Conservation (phyloP, 2,888 invertebrate species). For the Keiferia lycopersicella region DNA sequence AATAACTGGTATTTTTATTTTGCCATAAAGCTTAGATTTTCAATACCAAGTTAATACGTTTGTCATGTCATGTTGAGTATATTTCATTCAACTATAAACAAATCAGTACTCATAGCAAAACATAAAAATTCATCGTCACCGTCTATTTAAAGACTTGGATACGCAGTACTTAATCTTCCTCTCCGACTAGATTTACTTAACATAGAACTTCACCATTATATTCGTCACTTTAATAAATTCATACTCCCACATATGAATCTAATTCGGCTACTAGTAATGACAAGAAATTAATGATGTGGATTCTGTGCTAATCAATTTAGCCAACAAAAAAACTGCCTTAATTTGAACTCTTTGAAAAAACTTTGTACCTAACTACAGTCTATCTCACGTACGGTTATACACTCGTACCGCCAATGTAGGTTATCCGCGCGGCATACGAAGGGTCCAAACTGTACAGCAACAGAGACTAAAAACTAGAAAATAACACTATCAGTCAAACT, state of each 20-base stretch:
- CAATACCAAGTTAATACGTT: too few relatives aligned
- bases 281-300: conserved; percentile 55
- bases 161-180: neutral
- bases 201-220: neutral
- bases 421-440: too few relatives aligned
- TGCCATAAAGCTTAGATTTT: too few relatives aligned
- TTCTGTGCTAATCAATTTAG: conserved; percentile 52
- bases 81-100: too few relatives aligned
- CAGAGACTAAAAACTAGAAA: too few relatives aligned
- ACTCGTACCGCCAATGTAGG: too few relatives aligned
- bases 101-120: neutral
- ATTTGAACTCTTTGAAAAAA: neutral
- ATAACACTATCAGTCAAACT: too few relatives aligned
- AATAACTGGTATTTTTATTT: too few relatives aligned
- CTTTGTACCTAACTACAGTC: neutral
- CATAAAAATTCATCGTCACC: neutral
- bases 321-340: conserved; percentile 17
- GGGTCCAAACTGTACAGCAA: too few relatives aligned
- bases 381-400: too few relatives aligned
- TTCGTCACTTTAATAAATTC: conserved; percentile 20
- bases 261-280: conserved; percentile 50
- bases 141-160: neutral
- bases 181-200: conserved; percentile 10
- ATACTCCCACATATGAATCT: conserved; percentile 47
- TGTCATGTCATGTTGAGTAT: too few relatives aligned